Conservation (phyloP, 2,797 vertebrate genomes). For the Gallinago stenura region DNA sequence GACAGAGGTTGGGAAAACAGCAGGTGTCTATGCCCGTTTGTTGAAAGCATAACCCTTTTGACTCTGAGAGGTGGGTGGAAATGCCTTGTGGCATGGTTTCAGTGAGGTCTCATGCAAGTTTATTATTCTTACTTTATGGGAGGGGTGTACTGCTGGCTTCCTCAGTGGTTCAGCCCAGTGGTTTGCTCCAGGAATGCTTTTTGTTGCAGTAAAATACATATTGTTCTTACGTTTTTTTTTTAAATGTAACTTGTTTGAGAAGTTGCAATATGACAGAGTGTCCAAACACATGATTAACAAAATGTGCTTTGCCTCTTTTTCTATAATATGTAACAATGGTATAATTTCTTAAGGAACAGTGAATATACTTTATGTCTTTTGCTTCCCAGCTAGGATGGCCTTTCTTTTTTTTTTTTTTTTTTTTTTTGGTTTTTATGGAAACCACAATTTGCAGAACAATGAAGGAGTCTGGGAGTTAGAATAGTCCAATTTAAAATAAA, state of each 20-base stretch:
- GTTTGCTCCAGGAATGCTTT: not conserved
- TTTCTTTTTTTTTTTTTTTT: not conserved
- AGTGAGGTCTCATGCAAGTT: not conserved
- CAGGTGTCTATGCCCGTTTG: not conserved
- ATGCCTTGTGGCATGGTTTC: not conserved
- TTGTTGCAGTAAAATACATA: not conserved
- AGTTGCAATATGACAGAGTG: not conserved
- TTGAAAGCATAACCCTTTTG: not conserved
- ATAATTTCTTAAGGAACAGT: not conserved
- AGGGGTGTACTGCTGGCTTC: not conserved
- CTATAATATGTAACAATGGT: not conserved
- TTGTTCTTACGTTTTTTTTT: accelerated
- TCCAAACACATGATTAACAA: not conserved
- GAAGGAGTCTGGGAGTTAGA: not conserved
- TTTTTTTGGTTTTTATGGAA: not conserved
- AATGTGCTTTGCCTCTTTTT: not conserved
- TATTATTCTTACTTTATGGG: not conserved
- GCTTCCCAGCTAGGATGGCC: not conserved
- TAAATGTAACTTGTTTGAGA: not conserved
- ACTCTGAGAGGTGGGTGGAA: not conserved
- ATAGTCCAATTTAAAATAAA: not conserved
- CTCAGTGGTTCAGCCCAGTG: not conserved
- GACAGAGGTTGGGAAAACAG: not conserved
- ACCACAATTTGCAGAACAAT: not conserved
- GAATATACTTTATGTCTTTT: not conserved